Percentiles rank a stretch among this genome's conserved stretches.
phyloP scores from a whole-genome alignment of 2,113 vertebrate genomes.

The Gavia stellata region DNA sequence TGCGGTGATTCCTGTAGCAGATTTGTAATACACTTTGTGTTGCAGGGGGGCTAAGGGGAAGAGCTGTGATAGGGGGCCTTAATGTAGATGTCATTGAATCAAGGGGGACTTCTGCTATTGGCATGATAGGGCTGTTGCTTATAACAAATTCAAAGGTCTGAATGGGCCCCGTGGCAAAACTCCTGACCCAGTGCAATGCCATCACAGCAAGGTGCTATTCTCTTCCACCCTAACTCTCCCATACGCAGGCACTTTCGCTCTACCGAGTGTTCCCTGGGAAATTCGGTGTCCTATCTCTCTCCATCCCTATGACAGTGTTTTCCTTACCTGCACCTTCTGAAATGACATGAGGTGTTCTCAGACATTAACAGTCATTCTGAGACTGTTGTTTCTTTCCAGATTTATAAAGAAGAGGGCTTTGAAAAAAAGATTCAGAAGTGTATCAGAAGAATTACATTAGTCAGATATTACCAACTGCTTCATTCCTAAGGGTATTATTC shows the following conservation, averaged over 20 bases:
- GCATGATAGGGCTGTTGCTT: not conserved
- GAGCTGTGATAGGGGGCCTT: not conserved
- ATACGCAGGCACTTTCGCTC: rapidly evolving
- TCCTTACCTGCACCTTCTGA: not conserved
- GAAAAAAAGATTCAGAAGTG: not conserved
- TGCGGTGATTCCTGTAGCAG: conserved; percentile 47
- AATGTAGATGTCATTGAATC: not conserved
- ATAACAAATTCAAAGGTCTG: not conserved
- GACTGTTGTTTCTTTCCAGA: not conserved
- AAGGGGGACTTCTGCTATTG: not conserved
- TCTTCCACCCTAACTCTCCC: not conserved
- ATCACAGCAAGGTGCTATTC: not conserved
- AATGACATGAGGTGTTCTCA: not conserved
- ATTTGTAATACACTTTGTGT: not conserved
- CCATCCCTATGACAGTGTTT: not conserved
- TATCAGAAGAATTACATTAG: not conserved
- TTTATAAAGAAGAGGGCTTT: not conserved
- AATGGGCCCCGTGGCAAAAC: not conserved
- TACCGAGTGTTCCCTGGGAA: not conserved
- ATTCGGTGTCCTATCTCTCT: not conserved
- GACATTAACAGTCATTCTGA: not conserved
- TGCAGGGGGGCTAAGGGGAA: not conserved
- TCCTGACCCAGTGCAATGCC: not conserved
- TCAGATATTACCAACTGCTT: not conserved
- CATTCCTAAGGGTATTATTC: not conserved